Evolutionary conservation across 2,797 vertebrate species (phyloP), one percentile per base, ranked within the genome.

Genomic region (Thunnus albacares): DNA sequence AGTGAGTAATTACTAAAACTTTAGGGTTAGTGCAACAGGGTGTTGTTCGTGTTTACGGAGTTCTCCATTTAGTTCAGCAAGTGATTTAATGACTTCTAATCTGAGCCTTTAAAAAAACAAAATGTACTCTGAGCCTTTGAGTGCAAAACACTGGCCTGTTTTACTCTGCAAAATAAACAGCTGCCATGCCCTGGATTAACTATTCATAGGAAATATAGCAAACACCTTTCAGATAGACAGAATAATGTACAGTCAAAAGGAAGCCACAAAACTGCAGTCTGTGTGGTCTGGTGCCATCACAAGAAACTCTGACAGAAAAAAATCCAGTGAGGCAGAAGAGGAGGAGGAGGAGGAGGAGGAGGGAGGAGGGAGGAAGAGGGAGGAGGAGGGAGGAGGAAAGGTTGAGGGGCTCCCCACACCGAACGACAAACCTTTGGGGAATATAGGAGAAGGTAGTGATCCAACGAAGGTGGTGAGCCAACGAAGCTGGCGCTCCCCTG

Each of bases 271-370:
- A 73, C 76, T 68, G 59, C 92, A 88, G 69, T 92, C 93, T 98
- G 97, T 97, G 98, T 97, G 98, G 97, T 97, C 98, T 93, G 87
- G 94, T 96, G 89, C 94, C 96, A 96, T 94, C 94, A 85, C 84
- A 89, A 82, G 87, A 87, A 88, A 76, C 68, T 62, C 58, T 86
- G 82, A 90, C 75, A 60, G 79, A 75, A 78, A 89, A 84, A 72
- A 76, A 80, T 57, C 35, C 82, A 81, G 80, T 28, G 61, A 74
- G 45, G 77, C 69, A 78, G 76, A 79, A 65, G 71, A 58, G 63
- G 57, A 79, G 63, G 61, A 70, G 55, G 60, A 56, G 64, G 30
- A n/a, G 59, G 41, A 75, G 81, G 60, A 57, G 75, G 64, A 81
- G 68, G 53, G 63, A 65, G 66, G 41, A 62, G 53, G 51, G 60